A percentile compares a stretch with the other conserved stretches of the same genome.
phyloP scores from a whole-genome alignment of 2,797 vertebrate species.

The Lemur catta region DNA sequence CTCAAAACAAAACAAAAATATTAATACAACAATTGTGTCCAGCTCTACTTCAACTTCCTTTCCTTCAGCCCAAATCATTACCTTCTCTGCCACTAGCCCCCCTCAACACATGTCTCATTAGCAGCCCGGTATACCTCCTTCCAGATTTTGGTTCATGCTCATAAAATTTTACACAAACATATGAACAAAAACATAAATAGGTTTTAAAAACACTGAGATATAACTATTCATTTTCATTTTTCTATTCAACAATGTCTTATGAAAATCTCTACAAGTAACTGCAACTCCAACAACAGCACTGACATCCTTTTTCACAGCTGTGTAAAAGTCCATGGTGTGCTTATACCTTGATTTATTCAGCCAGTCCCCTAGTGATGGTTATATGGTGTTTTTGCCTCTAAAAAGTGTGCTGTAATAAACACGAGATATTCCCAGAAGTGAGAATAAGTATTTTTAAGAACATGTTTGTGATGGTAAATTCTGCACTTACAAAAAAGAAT shows the following conservation, averaged over 20 bases:
- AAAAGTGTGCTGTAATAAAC: not conserved
- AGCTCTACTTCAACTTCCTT: not conserved
- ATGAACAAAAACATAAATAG: not conserved
- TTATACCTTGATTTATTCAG: not conserved
- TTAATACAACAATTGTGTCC: not conserved
- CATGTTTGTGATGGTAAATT: not conserved
- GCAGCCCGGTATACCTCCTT: not conserved
- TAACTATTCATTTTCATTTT: conserved; percentile 35
- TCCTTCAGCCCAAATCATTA: not conserved
- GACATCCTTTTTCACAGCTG: not conserved
- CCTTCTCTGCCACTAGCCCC: not conserved
- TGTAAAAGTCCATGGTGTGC: not conserved
- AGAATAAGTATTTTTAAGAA: not conserved
- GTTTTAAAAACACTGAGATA: not conserved
- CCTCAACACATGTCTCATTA: not conserved
- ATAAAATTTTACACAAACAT: not conserved
- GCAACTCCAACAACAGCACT: not conserved
- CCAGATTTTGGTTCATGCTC: not conserved
- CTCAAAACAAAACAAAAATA: not conserved
- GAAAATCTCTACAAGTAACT: conserved; percentile 40
- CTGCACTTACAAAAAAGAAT: not conserved
- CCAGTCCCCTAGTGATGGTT: not conserved
- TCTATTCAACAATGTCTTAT: not conserved
- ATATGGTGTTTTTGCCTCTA: not conserved
- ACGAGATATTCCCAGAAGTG: not conserved